A percentile compares a stretch with the other conserved stretches of the same genome.
Evolutionary conservation across 1,140 invertebrate genomes (phyloP).

Genomic region (Lycorma delicatula): DNA sequence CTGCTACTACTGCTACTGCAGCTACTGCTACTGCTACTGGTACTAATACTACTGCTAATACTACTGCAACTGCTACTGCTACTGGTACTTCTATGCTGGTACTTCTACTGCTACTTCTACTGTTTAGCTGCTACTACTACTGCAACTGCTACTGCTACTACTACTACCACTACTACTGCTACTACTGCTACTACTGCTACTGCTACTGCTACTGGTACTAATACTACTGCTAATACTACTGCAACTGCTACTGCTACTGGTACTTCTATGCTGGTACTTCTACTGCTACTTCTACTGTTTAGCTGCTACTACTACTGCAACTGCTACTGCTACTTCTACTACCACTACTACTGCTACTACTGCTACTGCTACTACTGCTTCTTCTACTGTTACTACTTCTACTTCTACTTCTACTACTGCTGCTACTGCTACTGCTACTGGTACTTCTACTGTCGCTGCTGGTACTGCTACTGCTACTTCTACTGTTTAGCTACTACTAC

Average conservation of each 20-base stretch:
- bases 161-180: slow-evolving; percentile 7
- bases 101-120: slow-evolving; percentile 3
- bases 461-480: no score
- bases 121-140: no score
- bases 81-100: no score
- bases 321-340: no score
- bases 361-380: slow-evolving; percentile 6
- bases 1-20: no score
- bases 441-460: no score
- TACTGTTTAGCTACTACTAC: no score
- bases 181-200: slow-evolving; percentile 7
- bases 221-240: no score
- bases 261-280: no score
- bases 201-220: no score
- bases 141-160: slow-evolving; percentile 5
- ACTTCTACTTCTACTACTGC: slow-evolving; percentile 5
- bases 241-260: slow-evolving; percentile 5
- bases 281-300: slow-evolving; percentile 5
- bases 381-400: slow-evolving; percentile 3
- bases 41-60: no score
- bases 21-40: no score
- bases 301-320: not conserved
- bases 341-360: slow-evolving; percentile 7
- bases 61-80: slow-evolving; percentile 6
- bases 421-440: slow-evolving; percentile 5